Base-by-base conservation (phyloP, 2,113 vertebrate species). In the Phalacrocorax carbo region DNA sequence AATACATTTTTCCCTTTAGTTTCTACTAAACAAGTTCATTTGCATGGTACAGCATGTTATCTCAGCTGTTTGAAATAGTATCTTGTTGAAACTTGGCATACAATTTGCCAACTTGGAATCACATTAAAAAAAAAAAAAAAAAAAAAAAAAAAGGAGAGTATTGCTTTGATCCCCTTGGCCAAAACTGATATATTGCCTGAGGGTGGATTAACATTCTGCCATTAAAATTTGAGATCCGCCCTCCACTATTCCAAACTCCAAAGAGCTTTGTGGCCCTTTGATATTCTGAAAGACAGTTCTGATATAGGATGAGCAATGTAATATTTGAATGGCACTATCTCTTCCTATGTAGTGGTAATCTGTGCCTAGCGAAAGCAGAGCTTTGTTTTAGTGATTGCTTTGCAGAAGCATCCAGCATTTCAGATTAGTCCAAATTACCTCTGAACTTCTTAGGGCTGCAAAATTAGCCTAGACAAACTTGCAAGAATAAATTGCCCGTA, bases 401-500 rank as follows among this genome's bases (percentile, higher is more conserved):
- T 58, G 30, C 29, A 82, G 46, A 66, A 80, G 13, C 12, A 66
- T 72, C n/a, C 58, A 70, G 40, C 10, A 38, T 86, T 94, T 92
- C 20, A 7, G 29, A 77, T 73, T 80, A 93, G 71, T 69, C 13
- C 51, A 88, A 61, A 82, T 90, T 88, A 62, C 26, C 26, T 83
- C 49, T 83, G 64, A 96, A 93, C 49, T 80, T 91, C 34, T 80
- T 80, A 62, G 11, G 62, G 17, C 62, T 91, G 46, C 42, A 92
- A 86, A 94, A 94, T 86, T 82, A 85, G 9, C 17, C n/a, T 62
- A 77, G 66, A 82, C 92, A 90, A 72, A 86, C 58, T 85, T 83
- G 51, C 51, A 86, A 90, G 60, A 64, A n/a, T 80, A 92, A 82
- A 69, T 82, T 51, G 1, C 13, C 38, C 48, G 81, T 89, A 90